Evolutionary conservation across 2,113 vertebrate genomes (phyloP).

Genomic region (Felis catus): F.catus_Fca126_mat1.0 CM031414.1:71674001-71674500

Average conservation of each 20-base stretch:
- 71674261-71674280: constrained; percentile 52
- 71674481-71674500: background rate
- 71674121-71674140: background rate
- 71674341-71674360: background rate
- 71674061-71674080: background rate
- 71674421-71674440: background rate
- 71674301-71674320: constrained; percentile 20
- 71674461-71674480: background rate
- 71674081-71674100: background rate
- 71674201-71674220: constrained; percentile 63
- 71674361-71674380: background rate
- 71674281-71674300: constrained; percentile 44
- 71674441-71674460: background rate
- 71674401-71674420: background rate
- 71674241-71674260: background rate
- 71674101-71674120: background rate
- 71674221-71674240: background rate
- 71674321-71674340: background rate
- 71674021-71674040: background rate
- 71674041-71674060: background rate
- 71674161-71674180: background rate
- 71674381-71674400: background rate
- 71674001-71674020: background rate
- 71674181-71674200: constrained; percentile 44
- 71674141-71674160: constrained; percentile 59